These are phyloP conservation scores for Zapornia atra DNA, from an alignment of 2,113 vertebrate species.

Conservation along the genomic window DNA sequence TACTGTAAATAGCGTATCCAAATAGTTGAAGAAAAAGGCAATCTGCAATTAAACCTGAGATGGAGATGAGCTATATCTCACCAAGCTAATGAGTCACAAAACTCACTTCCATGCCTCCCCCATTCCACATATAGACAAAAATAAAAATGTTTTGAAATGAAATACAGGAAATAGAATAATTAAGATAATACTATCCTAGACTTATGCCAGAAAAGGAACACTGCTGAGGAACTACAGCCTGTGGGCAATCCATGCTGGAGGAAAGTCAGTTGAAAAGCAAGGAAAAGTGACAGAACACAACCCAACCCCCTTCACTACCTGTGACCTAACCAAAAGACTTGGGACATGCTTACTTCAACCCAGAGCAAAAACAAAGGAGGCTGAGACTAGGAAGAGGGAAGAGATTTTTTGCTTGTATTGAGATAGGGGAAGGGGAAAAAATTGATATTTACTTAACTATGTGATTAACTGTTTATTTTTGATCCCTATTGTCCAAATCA, in stretches of 20 bases:
- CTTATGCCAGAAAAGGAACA: too few relatives aligned
- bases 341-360: not conserved
- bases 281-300: not conserved
- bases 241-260: rapidly evolving
- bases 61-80: not conserved
- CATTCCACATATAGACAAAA: not conserved
- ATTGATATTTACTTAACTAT: not conserved
- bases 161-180: not conserved
- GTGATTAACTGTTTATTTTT: not conserved
- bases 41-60: not conserved
- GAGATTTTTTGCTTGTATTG: not conserved
- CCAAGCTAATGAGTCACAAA: not conserved
- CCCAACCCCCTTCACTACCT: not conserved
- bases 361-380: not conserved
- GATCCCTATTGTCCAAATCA: not conserved
- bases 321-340: not conserved
- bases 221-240: not conserved
- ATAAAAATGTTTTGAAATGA: not conserved
- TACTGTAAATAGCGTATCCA: not conserved
- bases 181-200: not conserved
- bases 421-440: not conserved
- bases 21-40: not conserved
- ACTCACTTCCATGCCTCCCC: rapidly evolving
- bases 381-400: not conserved
- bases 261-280: not conserved